A percentile compares a stretch with the other conserved stretches of the same genome.
phyloP scores from a whole-genome alignment of 2,797 vertebrate genomes.

The Halcyon chelicuti region DNA sequence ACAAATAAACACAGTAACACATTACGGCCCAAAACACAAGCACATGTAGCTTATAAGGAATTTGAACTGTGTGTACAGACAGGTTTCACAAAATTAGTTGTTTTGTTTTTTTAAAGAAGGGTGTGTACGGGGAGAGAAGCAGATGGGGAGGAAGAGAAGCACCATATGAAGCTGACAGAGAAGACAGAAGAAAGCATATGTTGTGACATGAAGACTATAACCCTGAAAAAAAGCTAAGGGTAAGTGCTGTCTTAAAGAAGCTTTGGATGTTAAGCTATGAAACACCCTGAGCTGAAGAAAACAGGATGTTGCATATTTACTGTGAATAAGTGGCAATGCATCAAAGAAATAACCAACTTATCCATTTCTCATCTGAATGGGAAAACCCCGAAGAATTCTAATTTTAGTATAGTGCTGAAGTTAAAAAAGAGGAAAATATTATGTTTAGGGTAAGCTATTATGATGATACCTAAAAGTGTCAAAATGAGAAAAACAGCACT shows the following conservation, averaged over 20 bases:
- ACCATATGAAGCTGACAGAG: conserved; percentile 63
- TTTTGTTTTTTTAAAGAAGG: not conserved
- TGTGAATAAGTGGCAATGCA: not conserved
- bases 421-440: not conserved
- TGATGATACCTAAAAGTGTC: not conserved
- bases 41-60: not conserved
- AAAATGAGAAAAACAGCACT: not conserved
- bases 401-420: not conserved
- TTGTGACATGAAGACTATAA: conserved; percentile 49
- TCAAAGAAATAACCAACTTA: conserved; percentile 8
- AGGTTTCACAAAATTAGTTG: not conserved
- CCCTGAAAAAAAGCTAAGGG: conserved; percentile 43
- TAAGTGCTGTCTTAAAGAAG: conserved; percentile 26
- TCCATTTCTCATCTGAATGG: not conserved
- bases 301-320: not conserved
- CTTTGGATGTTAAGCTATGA: conserved; percentile 1
- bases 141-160: conserved; percentile 49
- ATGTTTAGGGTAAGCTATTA: not conserved
- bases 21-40: not conserved
- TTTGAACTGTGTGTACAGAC: not conserved
- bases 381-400: not conserved
- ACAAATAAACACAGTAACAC: not conserved
- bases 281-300: conserved; percentile 18
- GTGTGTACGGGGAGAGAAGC: not conserved
- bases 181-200: conserved; percentile 66